phyloP scores from a whole-genome alignment of 2,113 vertebrate genomes.

The Bostrychus sinensis region DNA sequence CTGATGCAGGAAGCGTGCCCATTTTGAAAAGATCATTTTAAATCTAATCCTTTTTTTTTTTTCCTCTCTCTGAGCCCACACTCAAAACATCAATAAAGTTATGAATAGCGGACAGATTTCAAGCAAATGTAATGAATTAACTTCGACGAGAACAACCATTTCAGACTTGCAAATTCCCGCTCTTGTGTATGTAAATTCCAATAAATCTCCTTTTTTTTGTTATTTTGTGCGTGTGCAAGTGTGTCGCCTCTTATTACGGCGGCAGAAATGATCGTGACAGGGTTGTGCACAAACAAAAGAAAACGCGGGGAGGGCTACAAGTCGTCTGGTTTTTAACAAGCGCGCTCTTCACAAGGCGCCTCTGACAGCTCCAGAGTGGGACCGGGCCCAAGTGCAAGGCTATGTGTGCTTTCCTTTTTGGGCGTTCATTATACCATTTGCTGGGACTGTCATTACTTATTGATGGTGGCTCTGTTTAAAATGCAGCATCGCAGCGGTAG shows the following conservation, averaged over 20 bases:
- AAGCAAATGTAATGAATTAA: no score
- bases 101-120: no score
- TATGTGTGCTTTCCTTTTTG: constrained; percentile 18
- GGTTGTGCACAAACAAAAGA: constrained; percentile 52
- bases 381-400: neutral
- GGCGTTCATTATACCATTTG: constrained; percentile 55
- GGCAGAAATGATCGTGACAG: constrained; percentile 44
- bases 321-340: constrained; percentile 56
- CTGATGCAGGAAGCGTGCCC: no score
- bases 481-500: constrained; percentile 63
- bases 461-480: constrained; percentile 61
- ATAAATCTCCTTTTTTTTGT: constrained; percentile 1
- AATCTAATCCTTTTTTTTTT: no score
- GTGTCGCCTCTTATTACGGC: constrained; percentile 30
- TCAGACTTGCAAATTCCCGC: no score
- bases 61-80: no score
- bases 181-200: constrained; percentile 18
- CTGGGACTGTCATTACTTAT: constrained; percentile 62
- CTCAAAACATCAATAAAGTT: no score
- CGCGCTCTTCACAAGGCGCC: constrained; percentile 19
- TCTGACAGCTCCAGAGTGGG: constrained; percentile 35
- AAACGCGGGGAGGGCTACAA: constrained; percentile 47
- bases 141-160: no score
- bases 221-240: constrained; percentile 5
- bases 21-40: no score